A percentile compares a stretch with the other conserved stretches of the same genome.
phyloP scores from a whole-genome alignment of 2,888 invertebrate genomes.

The Drosophila merina region DNA sequence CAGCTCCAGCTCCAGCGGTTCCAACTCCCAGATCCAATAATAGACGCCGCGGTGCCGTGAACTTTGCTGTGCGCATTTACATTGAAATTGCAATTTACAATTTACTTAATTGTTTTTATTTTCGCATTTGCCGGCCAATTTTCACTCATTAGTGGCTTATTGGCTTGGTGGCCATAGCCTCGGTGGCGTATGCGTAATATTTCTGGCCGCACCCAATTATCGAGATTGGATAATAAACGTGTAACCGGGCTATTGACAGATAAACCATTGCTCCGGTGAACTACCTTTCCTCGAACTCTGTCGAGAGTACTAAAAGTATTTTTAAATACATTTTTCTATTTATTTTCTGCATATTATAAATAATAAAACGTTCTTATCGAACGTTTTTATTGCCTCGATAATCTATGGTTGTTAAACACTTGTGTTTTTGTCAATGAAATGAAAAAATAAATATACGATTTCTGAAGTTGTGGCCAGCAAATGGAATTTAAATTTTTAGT shows the following conservation, averaged over 20 bases:
- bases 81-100: constrained; percentile 73
- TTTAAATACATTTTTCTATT: not conserved
- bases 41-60: constrained; percentile 54
- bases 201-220: constrained; percentile 35
- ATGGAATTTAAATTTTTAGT: no score
- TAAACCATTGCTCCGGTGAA: not conserved
- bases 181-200: constrained; percentile 57
- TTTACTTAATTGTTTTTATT: constrained; percentile 70
- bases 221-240: constrained; percentile 11
- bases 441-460: not conserved
- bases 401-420: not conserved
- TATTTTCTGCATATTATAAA: not conserved
- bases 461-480: no score
- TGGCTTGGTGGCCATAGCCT: constrained; percentile 26
- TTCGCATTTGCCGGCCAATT: constrained; percentile 51
- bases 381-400: not conserved
- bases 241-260: constrained; percentile 1
- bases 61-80: constrained; percentile 69
- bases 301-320: not conserved
- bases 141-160: constrained; percentile 68
- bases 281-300: not conserved
- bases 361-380: not conserved
- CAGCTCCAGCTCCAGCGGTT: constrained; percentile 48
- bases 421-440: not conserved
- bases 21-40: constrained; percentile 32